These are phyloP conservation scores for Amphimedon queenslandica DNA, from an alignment of 37 sponge, comb jelly and placozoan species.

Conservation along the genomic window DNA sequence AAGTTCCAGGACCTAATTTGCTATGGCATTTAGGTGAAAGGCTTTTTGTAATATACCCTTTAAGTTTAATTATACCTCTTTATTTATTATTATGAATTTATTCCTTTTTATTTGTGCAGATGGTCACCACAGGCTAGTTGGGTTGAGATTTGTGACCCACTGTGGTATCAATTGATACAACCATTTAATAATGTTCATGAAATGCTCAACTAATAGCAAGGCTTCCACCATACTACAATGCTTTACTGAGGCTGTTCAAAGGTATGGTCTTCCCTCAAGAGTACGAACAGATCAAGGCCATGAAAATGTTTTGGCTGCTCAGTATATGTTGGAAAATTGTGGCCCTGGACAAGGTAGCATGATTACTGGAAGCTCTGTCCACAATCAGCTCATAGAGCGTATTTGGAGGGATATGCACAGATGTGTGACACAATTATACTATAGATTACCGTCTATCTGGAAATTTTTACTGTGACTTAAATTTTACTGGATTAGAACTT, in stretches of 20 bases:
- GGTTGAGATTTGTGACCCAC: constrained; percentile 68
- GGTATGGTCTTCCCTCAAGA: constrained; percentile 48
- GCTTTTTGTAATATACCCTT: too few species aligned
- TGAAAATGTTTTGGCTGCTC: constrained; percentile 38
- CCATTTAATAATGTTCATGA: constrained; percentile 35
- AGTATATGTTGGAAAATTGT: constrained; percentile 37
- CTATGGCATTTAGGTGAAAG: constrained; percentile 69
- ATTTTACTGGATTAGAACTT: too few species aligned
- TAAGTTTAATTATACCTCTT: too few species aligned
- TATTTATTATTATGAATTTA: too few species aligned
- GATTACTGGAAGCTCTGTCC: constrained; percentile 58
- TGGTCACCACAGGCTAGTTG: constrained; percentile 54
- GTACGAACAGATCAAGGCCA: constrained; percentile 49
- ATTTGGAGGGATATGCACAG: constrained; percentile 47
- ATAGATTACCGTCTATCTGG: too few species aligned
- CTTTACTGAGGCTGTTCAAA: constrained; percentile 30
- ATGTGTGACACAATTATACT: constrained; percentile 30
- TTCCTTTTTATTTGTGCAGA: too few species aligned
- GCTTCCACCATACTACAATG: constrained; percentile 38
- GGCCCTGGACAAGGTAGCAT: constrained; percentile 42
- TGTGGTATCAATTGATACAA: constrained; percentile 48
- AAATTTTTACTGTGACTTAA: too few species aligned
- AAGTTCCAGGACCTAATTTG: constrained; percentile 56
- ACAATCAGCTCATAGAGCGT: constrained; percentile 59
- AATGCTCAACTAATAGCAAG: constrained; percentile 40